Evolutionary conservation across 2,113 vertebrate genomes (phyloP), one percentile per base, ranked within the genome.

Genomic region (Tretioscincus oriximinensis): DNA sequence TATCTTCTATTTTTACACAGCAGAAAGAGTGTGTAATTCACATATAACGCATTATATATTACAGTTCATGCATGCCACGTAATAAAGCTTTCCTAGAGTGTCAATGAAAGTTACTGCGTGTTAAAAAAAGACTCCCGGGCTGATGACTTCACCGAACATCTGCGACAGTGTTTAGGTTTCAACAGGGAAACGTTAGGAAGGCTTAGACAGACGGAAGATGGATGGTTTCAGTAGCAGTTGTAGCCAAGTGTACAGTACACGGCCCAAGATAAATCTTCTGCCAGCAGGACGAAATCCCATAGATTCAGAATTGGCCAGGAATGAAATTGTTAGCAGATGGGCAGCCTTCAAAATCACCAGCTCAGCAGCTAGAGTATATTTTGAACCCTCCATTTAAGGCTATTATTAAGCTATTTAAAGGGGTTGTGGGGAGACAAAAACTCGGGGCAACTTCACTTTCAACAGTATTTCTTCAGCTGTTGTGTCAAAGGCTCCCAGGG

Each of bases 141-240:
- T 21, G 8, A 7, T 0, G 6, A 26, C 26, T 72, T 66, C 26
- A 45, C 49, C 26, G 24, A 35, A 81, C 51, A 45, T 81, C 51
- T 76, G 66, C 24, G 68, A 14, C 51, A 47, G n/a, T 76, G 84
- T 8, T 77, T 49, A 76, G 51, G 21, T 78, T 83, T 84, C 77
- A 79, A 18, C 7, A 66, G 64, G 63, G 41, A 47, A 14, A 26
- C 26, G 8, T 80, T 60, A 73, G 70, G 64, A 67, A 81, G 77
- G 22, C 49, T 77, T 81, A 67, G 0, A 72, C 74, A 35, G 5
- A n/a, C 26, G 49, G 60, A 70, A 70, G 54, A 76, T 31, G 80
- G 51, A 69, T 28, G 14, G 26, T 28, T 81, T 29, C 22, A 20
- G 11, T 45, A 28, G 11, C 65, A 26, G 26, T 21, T 58, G 77